Base-by-base conservation (phyloP, 2,797 vertebrate genomes). In the Tragopan temminckii region DNA sequence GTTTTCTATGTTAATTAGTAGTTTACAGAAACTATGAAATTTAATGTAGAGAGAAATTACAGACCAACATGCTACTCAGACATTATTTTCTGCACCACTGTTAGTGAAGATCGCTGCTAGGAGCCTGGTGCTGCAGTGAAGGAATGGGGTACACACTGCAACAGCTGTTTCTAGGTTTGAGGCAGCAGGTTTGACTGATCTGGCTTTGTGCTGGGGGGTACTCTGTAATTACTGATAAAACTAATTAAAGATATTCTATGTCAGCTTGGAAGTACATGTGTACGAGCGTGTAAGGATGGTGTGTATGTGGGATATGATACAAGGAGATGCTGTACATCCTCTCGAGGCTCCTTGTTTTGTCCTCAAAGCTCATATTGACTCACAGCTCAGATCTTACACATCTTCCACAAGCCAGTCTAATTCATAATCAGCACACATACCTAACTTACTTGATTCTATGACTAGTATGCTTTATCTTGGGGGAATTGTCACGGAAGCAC, bases 1-100 rank as follows among this genome's bases (percentile, higher is more conserved):
- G 9, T 18, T 55, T 36, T 45, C 11, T 52, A 5, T 61, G 35
- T 38, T 5, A 24, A 33, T 70, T 23, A 19, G 36, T 43, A 11
- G 42, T 59, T 83, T 71, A 64, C 36, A 17, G 58, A 58, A 89
- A 59, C 36, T 45, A 20, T 58, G 50, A 45, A 9, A 19, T 72
- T 72, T 55, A 17, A 20, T 61, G 31, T 31, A n/a, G 40, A 67
- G 71, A 12, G 0, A 64, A 58, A 5, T 46, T 72, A 48, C 33
- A 67, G 31, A 42, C 53, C 31, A 42, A 25, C 0, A 2, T 55
- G 25, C 14, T 48, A 55, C 36, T 23, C 0, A 0, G 52, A 29
- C 11, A 4, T 18, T 19, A 48, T 48, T 71, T 59, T 53, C 0
- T 0, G 59, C 9, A 35, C 42, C 12, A 7, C 48, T 74, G 15